A percentile compares a stretch with the other conserved stretches of the same genome.
phyloP scores from a whole-genome alignment of 2,797 vertebrate genomes.

The Rhabdophis nuchalis region DNA sequence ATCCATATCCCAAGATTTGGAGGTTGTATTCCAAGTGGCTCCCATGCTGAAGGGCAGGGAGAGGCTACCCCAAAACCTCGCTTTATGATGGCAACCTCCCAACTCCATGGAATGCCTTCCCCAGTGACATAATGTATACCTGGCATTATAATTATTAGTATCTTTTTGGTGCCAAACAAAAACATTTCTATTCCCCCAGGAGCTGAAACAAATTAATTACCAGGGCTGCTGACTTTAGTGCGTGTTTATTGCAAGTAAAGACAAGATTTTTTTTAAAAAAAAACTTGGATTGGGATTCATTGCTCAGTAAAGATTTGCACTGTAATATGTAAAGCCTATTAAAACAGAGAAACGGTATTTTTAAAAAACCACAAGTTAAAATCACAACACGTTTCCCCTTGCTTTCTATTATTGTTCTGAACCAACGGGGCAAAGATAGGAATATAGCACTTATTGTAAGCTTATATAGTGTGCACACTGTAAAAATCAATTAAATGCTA shows the following conservation, averaged over 20 bases:
- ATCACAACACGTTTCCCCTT: neutral
- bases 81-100: neutral
- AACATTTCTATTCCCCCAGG: neutral
- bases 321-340: neutral
- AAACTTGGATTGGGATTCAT: neutral
- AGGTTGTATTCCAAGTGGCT: neutral
- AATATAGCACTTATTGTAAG: neutral
- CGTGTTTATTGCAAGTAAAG: neutral
- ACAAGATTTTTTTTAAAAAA: neutral
- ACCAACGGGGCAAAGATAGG: neutral
- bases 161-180: neutral
- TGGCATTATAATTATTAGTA: neutral
- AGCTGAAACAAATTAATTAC: neutral
- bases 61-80: neutral
- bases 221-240: neutral
- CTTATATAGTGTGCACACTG: neutral
- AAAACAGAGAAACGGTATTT: neutral
- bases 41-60: neutral
- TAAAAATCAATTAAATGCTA: neutral
- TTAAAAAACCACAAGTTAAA: neutral
- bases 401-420: neutral
- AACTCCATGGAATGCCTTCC: neutral
- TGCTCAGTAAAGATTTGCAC: neutral
- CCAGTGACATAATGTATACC: neutral
- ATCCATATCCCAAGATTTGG: neutral